phyloP scores from a whole-genome alignment of 1,140 invertebrate genomes.

The Stratiolaelaps scimitus region DNA sequence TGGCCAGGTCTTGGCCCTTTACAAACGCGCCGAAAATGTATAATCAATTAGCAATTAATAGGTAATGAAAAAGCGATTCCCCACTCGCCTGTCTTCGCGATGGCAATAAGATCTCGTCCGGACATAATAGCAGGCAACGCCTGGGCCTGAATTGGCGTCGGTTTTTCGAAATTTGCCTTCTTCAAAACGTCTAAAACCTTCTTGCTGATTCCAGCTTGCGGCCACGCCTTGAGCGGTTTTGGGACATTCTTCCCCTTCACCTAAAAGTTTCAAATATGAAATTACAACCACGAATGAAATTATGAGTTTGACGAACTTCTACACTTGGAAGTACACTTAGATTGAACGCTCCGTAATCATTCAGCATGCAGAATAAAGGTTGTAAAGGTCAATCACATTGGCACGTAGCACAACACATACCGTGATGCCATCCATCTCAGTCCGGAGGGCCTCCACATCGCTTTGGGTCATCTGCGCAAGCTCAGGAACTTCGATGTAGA shows the following conservation, averaged over 20 bases:
- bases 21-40: too few species aligned
- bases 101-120: slow-evolving; percentile 87
- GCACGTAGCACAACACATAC: too few species aligned
- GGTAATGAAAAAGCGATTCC: too few species aligned
- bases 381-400: too few species aligned
- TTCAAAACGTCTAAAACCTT: slow-evolving; percentile 89
- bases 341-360: too few species aligned
- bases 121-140: slow-evolving; percentile 99
- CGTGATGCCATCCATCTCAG: slow-evolving; percentile 50
- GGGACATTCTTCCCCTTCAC: slow-evolving; percentile 69
- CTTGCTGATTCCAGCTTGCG: slow-evolving; percentile 92
- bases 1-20: too few species aligned
- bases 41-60: too few species aligned
- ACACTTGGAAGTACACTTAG: too few species aligned
- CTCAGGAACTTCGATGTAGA: slow-evolving; percentile 89
- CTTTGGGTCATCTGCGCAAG: slow-evolving; percentile 75
- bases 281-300: too few species aligned
- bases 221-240: slow-evolving; percentile 91
- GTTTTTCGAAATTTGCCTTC: slow-evolving; percentile 79
- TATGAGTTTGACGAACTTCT: too few species aligned
- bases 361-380: too few species aligned
- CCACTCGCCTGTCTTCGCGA: slow-evolving; percentile 79
- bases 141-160: slow-evolving; percentile 96
- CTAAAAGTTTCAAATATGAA: slow-evolving; percentile 34
- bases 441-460: slow-evolving; percentile 46